Evolutionary conservation across 2,888 invertebrate species (phyloP), one percentile per base, ranked within the genome.

Genomic region (Aelia acuminata): DNA sequence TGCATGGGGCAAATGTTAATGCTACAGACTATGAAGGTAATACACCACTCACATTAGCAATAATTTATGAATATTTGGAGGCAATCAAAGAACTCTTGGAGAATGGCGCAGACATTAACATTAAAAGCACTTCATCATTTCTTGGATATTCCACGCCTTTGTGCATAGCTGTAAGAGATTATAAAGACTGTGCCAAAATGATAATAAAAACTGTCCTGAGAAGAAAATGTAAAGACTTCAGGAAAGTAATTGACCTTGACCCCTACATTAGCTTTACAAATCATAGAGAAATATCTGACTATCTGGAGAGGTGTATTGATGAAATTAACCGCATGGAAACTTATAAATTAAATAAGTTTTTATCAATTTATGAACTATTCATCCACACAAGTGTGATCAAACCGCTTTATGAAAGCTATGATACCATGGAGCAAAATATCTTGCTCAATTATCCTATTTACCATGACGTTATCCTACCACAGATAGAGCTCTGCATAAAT

Each of bases 401-500:
- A 47, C 80, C 80, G 2, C 15, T 80, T 1, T 43, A 47, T 80
- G 80, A 13, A 80, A 80, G 35, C 22, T 22, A 43, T 7, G n/a
- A 11, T 13, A 4, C 3, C 3, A n/a, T 80, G 3, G n/a, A n/a
- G 39, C 2, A 43, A 39, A n/a, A 43, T 0, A 80, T 80, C 10
- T 43, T 80, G 22, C 7, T n/a, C 43, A 80, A 80, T n/a, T 80
- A 80, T 80, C 80, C 80, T n/a, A 80, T 80, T 43, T 80, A 80
- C 20, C 80, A 47, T 47, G 80, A 80, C 43, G 15, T 80, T 43
- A 80, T 80, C 1, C 20, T 80, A 11, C 80, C 80, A n/a, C 31
- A n/a, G 4, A 22, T 80, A n/a, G 43, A 43, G 15, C 39, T 11
- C 10, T 80, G 80, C 13, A 43, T 80, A 13, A 39, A 80, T 39